phyloP scores from a whole-genome alignment of 2,888 invertebrate genomes.

The Philhelius pedissequus region DNA sequence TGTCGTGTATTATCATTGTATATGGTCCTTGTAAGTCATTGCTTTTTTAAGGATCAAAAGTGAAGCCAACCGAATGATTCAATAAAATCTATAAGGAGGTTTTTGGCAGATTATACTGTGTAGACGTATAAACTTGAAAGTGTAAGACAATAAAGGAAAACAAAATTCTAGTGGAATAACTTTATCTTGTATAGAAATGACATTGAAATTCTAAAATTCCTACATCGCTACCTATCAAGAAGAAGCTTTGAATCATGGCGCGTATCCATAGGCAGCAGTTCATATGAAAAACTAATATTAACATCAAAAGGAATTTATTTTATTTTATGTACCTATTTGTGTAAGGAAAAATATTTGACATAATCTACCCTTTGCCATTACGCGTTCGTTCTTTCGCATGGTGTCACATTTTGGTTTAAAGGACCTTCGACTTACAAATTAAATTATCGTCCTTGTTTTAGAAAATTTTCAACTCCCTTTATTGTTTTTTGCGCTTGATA shows the following conservation, averaged over 20 bases:
- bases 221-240: background rate
- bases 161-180: background rate
- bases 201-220: slow-evolving; percentile 1
- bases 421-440: slow-evolving; percentile 55
- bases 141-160: background rate
- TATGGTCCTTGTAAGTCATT: slow-evolving; percentile 13
- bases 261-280: background rate
- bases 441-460: slow-evolving; percentile 49
- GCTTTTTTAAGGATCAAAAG: slow-evolving; percentile 33
- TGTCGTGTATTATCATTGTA: slow-evolving; percentile 11
- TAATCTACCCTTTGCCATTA: slow-evolving; percentile 9
- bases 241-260: background rate
- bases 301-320: slow-evolving; percentile 22
- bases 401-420: slow-evolving; percentile 34
- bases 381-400: slow-evolving; percentile 5
- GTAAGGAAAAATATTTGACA: slow-evolving; percentile 1
- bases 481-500: slow-evolving; percentile 1
- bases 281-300: slow-evolving; percentile 28
- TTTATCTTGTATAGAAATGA: background rate
- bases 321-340: background rate
- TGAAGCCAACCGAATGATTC: slow-evolving; percentile 47
- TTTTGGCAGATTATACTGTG: background rate
- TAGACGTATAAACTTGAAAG: background rate
- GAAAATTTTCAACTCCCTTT: slow-evolving; percentile 1
- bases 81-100: slow-evolving; percentile 22